Evolutionary conservation across 2,888 invertebrate species (phyloP), one percentile per base, ranked within the genome.

Genomic region (Trachelus troglodyta): DNA sequence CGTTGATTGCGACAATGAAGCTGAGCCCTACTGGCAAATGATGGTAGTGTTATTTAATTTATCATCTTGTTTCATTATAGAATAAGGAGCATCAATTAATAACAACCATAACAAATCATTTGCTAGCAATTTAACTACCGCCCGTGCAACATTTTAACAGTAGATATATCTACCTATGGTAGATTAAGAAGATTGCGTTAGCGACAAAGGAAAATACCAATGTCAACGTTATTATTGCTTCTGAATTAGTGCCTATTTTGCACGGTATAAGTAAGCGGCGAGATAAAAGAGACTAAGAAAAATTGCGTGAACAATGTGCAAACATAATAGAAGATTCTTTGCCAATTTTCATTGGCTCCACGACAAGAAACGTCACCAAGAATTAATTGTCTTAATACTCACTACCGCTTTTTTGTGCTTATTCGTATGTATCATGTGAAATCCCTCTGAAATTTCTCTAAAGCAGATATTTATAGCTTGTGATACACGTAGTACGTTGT

Each of bases 1-100:
- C 81, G 85, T 84, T 75, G 87, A 87, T 85, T 88, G 86, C 78
- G 87, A 89, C 83, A 87, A 87, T 79, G 86, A 83, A 84, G 89
- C 88, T 78, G 88, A 89, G 82, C 89, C 88, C 56, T 89, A 89
- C 82, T 89, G 89, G 89, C 87, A 86, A 83, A 85, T 87, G 76
- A 87, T 87, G 86, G 89, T 90, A 89, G 80, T 77, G 75, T 74
- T 30, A 68, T 75, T 56, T 56, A 56, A 56, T 56, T 40, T 0
- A 56, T 56, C 40, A 56, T 56, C 9, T 56, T 56, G 9, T 56
- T 23, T 23, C 56, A 56, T 56, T 56, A 56, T 56, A 56, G 23
- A 23, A 56, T 56, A 56, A 56, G 23, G 56, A 56, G 56, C 56
- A 23, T 23, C 56, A 9, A 56, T 23, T 56, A 40, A 6, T 40